Conservation (phyloP, 2,113 vertebrate genomes). For the Hippocampus guttulatus region DNA sequence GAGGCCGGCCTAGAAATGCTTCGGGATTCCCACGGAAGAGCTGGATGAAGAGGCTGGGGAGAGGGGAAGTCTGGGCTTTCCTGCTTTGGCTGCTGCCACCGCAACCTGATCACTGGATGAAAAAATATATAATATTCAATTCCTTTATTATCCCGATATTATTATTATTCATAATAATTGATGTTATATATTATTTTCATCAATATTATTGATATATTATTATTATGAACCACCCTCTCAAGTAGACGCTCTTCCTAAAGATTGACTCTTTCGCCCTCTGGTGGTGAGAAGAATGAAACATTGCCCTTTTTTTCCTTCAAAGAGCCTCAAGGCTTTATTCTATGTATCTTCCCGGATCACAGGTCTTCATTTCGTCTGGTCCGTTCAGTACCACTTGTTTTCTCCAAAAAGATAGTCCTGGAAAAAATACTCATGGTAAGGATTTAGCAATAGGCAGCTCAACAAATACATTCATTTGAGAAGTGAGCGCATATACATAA, state of each 20-base stretch:
- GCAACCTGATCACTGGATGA: too few relatives aligned
- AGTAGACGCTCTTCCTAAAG: neutral
- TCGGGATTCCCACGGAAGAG: too few relatives aligned
- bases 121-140: too few relatives aligned
- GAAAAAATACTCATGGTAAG: constrained; percentile 15
- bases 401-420: constrained; percentile 52
- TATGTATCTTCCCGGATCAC: constrained; percentile 5
- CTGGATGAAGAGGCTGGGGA: too few relatives aligned
- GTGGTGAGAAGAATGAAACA: constrained; percentile 29
- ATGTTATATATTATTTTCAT: too few relatives aligned
- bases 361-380: constrained; percentile 12
- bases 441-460: neutral
- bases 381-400: constrained; percentile 6
- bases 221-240: neutral
- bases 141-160: too few relatives aligned
- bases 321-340: constrained; percentile 24
- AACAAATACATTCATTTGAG: neutral
- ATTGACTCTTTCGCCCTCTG: constrained; percentile 45
- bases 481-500: neutral
- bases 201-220: too few relatives aligned
- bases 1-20: too few relatives aligned
- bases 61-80: too few relatives aligned
- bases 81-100: too few relatives aligned
- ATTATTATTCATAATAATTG: too few relatives aligned
- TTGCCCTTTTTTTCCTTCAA: neutral